phyloP scores from a whole-genome alignment of 1,140 invertebrate species.

The Calephelis nemesis region DNA sequence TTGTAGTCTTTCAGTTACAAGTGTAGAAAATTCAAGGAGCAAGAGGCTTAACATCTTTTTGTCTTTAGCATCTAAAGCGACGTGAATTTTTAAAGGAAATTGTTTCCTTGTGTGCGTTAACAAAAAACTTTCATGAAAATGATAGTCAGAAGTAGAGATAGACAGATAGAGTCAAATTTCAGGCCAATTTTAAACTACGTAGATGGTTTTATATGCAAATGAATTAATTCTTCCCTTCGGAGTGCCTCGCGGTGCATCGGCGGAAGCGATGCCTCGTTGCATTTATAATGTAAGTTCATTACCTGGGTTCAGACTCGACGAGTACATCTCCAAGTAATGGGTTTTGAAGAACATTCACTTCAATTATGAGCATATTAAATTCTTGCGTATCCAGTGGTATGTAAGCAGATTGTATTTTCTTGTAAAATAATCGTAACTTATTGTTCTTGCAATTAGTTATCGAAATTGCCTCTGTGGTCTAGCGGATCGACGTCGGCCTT shows the following conservation, averaged over 20 bases:
- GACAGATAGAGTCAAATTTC: conserved; percentile 17
- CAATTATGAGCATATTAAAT: conserved; percentile 75
- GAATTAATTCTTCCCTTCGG: conserved; percentile 74
- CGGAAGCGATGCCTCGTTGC: conserved; percentile 66
- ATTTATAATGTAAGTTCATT: conserved; percentile 78
- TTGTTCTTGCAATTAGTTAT: too few species aligned
- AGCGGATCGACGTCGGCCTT: too few species aligned
- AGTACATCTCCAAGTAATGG: conserved; percentile 60
- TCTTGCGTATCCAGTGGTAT: conserved; percentile 44
- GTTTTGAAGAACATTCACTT: conserved; percentile 69
- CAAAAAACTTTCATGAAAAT: too few species aligned
- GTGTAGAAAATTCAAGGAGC: too few species aligned
- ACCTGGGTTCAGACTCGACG: conserved; percentile 53
- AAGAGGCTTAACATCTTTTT: too few species aligned
- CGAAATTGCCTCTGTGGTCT: too few species aligned
- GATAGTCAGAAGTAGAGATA: neutral
- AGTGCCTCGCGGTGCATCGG: conserved; percentile 57
- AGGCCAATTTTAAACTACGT: conserved; percentile 52
- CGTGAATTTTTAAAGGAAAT: too few species aligned
- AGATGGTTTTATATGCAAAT: conserved; percentile 74
- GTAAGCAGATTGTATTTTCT: neutral
- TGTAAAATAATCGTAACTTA: neutral
- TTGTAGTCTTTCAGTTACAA: too few species aligned
- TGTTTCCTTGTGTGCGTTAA: too few species aligned
- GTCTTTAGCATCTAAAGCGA: too few species aligned